phyloP scores from a whole-genome alignment of 2,797 vertebrate species.

The Onychomys leucogaster region DNA sequence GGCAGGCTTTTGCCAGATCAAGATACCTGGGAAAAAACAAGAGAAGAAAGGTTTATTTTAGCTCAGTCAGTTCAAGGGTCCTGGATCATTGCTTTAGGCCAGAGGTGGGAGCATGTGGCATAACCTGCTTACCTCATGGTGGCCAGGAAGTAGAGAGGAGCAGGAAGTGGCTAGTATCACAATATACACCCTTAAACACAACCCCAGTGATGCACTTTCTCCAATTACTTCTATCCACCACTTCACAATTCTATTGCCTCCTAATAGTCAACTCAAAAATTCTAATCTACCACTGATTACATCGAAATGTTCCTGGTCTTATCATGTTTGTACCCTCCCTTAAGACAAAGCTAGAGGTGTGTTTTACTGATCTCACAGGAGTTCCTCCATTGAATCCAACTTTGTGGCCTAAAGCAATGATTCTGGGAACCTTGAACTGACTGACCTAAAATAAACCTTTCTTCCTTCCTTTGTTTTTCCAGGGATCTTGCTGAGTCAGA shows the following conservation, averaged over 20 bases:
- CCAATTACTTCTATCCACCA: not conserved
- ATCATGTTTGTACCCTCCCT: not conserved
- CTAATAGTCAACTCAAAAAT: not conserved
- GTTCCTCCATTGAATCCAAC: not conserved
- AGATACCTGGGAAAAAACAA: not conserved
- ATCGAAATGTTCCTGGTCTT: not conserved
- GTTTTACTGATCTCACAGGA: too few relatives aligned
- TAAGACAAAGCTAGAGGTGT: not conserved
- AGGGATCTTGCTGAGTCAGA: not conserved
- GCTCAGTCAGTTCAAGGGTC: not conserved
- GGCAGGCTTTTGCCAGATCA: not conserved
- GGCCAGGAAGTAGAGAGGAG: not conserved
- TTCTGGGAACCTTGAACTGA: not conserved
- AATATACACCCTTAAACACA: not conserved
- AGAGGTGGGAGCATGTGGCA: not conserved
- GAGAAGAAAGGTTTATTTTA: not conserved
- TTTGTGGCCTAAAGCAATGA: not conserved
- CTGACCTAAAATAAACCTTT: not conserved
- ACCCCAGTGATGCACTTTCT: not conserved
- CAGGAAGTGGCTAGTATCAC: not conserved
- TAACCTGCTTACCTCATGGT: not conserved
- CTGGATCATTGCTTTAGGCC: not conserved
- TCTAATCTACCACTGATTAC: not conserved
- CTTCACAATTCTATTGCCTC: not conserved
- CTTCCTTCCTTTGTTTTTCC: not conserved